Evolutionary conservation across 2,888 invertebrate genomes (phyloP).

Genomic region (Hetaerina titia): DNA sequence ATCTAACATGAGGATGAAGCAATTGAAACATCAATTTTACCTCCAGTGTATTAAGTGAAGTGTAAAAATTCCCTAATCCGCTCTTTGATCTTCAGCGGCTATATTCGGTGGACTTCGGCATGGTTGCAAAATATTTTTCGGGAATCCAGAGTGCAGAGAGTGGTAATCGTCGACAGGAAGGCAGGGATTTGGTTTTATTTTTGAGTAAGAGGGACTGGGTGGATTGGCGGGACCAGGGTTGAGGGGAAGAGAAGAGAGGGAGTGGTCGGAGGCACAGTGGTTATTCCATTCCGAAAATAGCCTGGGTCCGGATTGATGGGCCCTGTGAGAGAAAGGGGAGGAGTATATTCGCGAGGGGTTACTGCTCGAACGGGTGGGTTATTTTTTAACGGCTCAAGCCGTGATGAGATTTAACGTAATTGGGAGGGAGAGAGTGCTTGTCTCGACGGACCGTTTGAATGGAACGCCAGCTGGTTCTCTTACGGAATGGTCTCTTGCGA

Average conservation of each 20-base stretch:
- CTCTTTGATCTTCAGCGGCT: background rate
- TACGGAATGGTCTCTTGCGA: background rate
- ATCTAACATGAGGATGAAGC: background rate
- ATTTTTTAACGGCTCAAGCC: slow-evolving; percentile 35
- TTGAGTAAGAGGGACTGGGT: background rate
- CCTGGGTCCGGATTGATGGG: slow-evolving; percentile 43
- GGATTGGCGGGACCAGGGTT: background rate
- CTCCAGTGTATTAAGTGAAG: background rate
- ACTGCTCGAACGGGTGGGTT: slow-evolving; percentile 11
- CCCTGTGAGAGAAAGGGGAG: background rate
- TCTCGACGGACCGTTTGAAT: background rate
- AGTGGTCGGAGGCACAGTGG: background rate
- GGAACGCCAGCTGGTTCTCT: background rate
- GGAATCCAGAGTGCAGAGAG: background rate
- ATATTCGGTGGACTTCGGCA: background rate
- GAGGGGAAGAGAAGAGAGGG: background rate
- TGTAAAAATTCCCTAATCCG: background rate
- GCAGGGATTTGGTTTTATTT: background rate
- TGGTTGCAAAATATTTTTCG: background rate
- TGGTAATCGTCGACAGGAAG: background rate
- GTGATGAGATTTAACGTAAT: slow-evolving; percentile 37
- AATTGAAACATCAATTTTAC: background rate
- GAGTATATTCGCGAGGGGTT: background rate
- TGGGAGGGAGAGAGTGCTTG: background rate
- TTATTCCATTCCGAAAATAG: slow-evolving; percentile 22